Evolutionary conservation across 2,797 vertebrate species (phyloP).

Genomic region (Peromyscus eremicus): DNA sequence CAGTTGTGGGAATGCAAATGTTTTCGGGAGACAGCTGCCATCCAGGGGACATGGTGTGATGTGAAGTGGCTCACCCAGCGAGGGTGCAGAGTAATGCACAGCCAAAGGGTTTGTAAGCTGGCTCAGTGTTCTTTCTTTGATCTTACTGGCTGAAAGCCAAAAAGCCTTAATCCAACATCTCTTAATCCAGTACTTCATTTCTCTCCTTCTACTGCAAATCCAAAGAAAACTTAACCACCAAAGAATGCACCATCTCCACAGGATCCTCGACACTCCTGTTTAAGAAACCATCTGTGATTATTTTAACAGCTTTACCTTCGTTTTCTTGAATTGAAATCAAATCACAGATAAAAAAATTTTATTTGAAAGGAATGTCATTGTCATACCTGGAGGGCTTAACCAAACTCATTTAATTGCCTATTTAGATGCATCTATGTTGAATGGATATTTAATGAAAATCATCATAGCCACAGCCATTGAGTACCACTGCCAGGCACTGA

Average conservation of each 20-base stretch:
- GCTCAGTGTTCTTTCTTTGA: background rate
- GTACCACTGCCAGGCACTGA: background rate
- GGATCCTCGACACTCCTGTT: background rate
- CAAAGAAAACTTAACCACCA: background rate
- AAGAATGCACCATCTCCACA: background rate
- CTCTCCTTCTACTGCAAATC: background rate
- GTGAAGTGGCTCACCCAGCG: background rate
- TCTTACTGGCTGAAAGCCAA: background rate
- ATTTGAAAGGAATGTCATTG: background rate
- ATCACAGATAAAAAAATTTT: background rate
- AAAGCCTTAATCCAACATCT: background rate
- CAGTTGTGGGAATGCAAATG: background rate
- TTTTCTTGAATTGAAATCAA: conserved; percentile 40
- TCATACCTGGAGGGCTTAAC: background rate
- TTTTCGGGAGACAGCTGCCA: background rate
- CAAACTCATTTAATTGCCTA: background rate
- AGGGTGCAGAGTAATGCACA: background rate
- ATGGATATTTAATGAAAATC: conserved; percentile 15
- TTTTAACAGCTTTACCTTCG: background rate
- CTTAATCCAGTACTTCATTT: background rate
- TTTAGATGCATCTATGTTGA: background rate
- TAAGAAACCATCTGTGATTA: background rate
- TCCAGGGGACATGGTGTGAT: background rate
- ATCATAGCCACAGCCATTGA: background rate
- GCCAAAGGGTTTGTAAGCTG: background rate